These are phyloP conservation scores for Sepioteuthis lessoniana DNA, from an alignment of 2,888 invertebrate species.

Conservation along the genomic window DNA sequence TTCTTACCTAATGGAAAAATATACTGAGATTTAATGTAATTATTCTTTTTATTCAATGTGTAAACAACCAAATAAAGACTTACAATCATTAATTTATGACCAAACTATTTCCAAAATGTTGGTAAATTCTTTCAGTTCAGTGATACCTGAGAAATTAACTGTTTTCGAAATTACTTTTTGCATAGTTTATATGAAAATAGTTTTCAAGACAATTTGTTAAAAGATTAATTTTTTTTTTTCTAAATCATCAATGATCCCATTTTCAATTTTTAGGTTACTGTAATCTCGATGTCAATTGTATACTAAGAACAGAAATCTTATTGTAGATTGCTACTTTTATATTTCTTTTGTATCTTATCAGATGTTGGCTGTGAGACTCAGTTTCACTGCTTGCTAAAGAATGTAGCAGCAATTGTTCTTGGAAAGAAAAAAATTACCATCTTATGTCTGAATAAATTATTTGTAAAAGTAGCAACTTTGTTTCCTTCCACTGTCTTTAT, in stretches of 20 bases:
- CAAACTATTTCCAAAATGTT: too few species aligned
- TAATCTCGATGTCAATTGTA: constrained; percentile 8
- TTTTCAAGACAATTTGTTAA: background rate
- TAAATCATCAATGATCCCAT: background rate
- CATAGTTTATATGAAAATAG: background rate
- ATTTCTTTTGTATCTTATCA: background rate
- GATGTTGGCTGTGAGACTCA: background rate
- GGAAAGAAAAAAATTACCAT: background rate
- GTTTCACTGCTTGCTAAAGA: background rate
- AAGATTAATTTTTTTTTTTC: too few species aligned
- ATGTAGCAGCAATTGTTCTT: constrained; percentile 33
- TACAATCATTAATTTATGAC: too few species aligned
- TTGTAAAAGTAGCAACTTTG: background rate
- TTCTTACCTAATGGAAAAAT: background rate
- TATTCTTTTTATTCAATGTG: too few species aligned
- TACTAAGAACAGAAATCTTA: background rate
- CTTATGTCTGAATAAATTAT: constrained; percentile 10
- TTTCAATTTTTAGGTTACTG: background rate
- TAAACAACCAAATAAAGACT: too few species aligned
- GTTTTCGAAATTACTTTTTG: background rate
- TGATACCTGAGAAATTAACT: background rate
- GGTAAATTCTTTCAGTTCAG: background rate
- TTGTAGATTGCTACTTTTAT: background rate
- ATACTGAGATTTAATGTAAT: background rate
- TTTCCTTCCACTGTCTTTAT: background rate